Evolutionary conservation across 2,113 vertebrate genomes (phyloP).

Genomic region (Naja naja): DNA sequence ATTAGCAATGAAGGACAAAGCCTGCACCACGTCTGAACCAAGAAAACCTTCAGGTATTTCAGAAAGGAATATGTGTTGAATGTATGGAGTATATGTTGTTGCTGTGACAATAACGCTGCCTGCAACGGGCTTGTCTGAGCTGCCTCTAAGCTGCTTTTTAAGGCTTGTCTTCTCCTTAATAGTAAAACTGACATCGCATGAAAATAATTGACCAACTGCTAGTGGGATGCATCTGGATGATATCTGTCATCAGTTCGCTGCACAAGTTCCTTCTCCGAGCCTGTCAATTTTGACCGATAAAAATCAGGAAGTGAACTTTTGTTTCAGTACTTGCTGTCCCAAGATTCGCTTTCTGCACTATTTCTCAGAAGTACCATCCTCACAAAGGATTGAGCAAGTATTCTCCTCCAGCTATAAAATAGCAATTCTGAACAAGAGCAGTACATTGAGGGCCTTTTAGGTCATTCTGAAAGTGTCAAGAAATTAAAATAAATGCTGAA

Average conservation of each 20-base stretch:
- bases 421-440: background rate
- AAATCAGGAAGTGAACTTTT: background rate
- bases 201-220: background rate
- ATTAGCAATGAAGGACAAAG: background rate
- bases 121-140: too few relatives aligned
- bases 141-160: background rate
- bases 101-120: background rate
- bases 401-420: background rate
- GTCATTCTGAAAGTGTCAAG: background rate
- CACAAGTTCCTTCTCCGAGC: background rate
- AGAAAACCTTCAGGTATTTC: background rate
- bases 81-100: background rate
- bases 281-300: background rate
- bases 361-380: background rate
- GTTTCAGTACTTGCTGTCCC: background rate
- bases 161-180: background rate
- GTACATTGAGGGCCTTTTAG: background rate
- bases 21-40: background rate
- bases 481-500: background rate
- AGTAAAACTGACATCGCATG: background rate
- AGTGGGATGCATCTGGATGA: background rate
- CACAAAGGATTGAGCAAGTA: background rate
- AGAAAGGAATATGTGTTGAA: background rate
- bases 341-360: background rate
- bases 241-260: background rate